A percentile compares a stretch with the other conserved stretches of the same genome.
phyloP scores from a whole-genome alignment of 2,797 vertebrate species.

The Xerus rutilus region DNA sequence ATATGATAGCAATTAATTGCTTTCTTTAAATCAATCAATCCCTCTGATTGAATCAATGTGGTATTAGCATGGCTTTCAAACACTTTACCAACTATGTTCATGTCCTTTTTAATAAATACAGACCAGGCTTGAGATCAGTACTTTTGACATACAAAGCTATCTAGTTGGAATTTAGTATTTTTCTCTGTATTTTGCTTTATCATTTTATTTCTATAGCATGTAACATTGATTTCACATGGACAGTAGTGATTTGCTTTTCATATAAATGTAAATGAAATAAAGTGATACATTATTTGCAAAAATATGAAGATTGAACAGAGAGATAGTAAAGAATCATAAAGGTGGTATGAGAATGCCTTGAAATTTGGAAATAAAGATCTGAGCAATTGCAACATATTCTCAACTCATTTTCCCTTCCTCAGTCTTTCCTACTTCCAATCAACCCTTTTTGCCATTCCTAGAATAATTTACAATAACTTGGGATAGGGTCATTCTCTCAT shows the following conservation, averaged over 20 bases:
- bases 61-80: background rate
- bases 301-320: background rate
- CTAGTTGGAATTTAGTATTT: slow-evolving; percentile 2
- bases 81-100: background rate
- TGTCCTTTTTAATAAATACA: background rate
- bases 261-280: background rate
- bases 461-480: slow-evolving; percentile 3
- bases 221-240: background rate
- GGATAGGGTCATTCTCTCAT: background rate
- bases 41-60: background rate
- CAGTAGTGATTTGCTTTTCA: slow-evolving; percentile 12
- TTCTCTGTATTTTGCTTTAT: slow-evolving; percentile 22
- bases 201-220: slow-evolving; percentile 57
- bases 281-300: background rate
- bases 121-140: background rate
- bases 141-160: background rate
- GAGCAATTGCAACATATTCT: background rate
- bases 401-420: background rate
- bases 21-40: background rate
- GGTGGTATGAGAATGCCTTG: background rate
- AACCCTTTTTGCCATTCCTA: background rate
- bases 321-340: background rate
- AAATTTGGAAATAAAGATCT: slow-evolving; percentile 13
- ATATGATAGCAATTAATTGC: background rate
- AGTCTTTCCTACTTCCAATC: background rate